Base-by-base conservation (phyloP, 2,113 vertebrate species). In the Cacatua alba region DNA sequence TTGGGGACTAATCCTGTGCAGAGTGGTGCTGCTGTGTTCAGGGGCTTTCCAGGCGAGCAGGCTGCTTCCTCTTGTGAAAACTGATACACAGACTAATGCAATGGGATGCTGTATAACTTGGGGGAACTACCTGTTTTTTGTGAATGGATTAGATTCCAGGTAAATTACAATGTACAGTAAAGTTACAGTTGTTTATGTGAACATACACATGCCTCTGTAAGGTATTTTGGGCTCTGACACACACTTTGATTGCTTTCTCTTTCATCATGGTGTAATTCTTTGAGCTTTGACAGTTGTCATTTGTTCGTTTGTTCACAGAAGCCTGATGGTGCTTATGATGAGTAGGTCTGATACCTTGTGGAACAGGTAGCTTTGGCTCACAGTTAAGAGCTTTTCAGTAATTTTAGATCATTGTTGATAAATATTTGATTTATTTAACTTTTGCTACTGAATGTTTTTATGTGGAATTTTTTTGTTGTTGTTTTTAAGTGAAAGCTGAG, bases 61-160 rank as follows among this genome's bases (percentile, higher is more conserved):
- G 20, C 39, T 24, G 53, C 41, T 6, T 6, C 15, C 15, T 41
- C 18, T 21, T 72, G 55, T 3, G 21, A 35, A 29, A 49, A 49
- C 44, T 43, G 41, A 11, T 20, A 6, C 1, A 5, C 0, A 0
- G 18, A 71, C 21, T 85, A 67, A n/a, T 87, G 74, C 46, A 17
- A 0, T 0, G 5, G 31, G 52, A 18, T 12, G 4, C 46, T n/a
- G 1, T 4, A 6, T 78, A 20, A 29, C 25, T 71, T n/a, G 0
- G 19, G 49, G 43, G 77, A 49, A 65, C 46, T 55, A 53, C 41
- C 26, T 82, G 55, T 57, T 33, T 90, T 44, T 60, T 0, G 0
- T 82, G 65, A 70, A 44, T 85, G 55, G 65, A 12, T 77, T 81
- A 25, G 64, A 28, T 92, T 86, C 48, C 71, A 69, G 79, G 79